These are phyloP conservation scores for Homarus americanus DNA, from an alignment of 1,140 invertebrate species.

Conservation along the genomic window DNA sequence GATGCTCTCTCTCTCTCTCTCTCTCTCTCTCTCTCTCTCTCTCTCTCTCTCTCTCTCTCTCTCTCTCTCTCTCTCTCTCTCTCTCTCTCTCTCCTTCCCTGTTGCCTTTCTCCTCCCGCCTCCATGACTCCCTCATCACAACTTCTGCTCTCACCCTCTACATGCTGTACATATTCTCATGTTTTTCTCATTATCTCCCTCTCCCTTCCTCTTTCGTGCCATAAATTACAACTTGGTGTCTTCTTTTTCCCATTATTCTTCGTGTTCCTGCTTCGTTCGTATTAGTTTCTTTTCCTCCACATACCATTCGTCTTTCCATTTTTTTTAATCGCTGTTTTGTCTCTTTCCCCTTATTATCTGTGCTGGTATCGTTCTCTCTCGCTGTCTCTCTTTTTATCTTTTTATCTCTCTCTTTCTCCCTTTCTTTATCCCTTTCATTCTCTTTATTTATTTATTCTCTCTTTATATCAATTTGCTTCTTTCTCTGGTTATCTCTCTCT, in stretches of 20 bases:
- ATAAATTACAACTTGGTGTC: slow-evolving; percentile 54
- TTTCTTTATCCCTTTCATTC: background rate
- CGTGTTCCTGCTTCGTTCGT: slow-evolving; percentile 7
- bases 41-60: slow-evolving; percentile 54
- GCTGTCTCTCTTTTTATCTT: slow-evolving; percentile 31
- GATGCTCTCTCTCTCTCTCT: slow-evolving; percentile 3
- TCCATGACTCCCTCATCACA: slow-evolving; percentile 16
- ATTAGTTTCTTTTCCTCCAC: background rate
- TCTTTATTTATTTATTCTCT: background rate
- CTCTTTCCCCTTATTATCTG: slow-evolving; percentile 21
- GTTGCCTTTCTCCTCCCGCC: background rate
- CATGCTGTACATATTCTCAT: slow-evolving; percentile 46
- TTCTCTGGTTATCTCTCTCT: background rate
- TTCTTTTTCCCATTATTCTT: slow-evolving; percentile 36
- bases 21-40: slow-evolving; percentile 44
- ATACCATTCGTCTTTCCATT: background rate
- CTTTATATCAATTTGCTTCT: background rate
- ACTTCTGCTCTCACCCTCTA: slow-evolving; percentile 48
- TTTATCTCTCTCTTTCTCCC: slow-evolving; percentile 27
- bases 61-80: slow-evolving; percentile 50
- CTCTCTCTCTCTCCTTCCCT: slow-evolving; percentile 20
- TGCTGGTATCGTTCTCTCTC: slow-evolving; percentile 31
- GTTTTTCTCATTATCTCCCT: slow-evolving; percentile 44
- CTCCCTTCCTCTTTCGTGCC: slow-evolving; percentile 33
- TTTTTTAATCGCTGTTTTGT: background rate